phyloP scores from a whole-genome alignment of 2,797 vertebrate species.

The Buphagus erythrorhynchus region DNA sequence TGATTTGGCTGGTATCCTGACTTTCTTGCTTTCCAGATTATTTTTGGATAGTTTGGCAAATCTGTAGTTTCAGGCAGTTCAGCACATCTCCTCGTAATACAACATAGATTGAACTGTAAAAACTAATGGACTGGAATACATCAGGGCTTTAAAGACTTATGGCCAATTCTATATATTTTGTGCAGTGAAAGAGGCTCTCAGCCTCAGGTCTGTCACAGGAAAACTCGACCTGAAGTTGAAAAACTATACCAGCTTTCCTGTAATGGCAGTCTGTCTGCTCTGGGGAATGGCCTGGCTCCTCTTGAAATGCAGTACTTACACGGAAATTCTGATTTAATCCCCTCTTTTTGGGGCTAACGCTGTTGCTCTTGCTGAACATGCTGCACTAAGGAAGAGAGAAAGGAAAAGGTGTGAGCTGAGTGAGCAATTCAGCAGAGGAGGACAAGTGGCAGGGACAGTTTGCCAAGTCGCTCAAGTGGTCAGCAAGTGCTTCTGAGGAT shows the following conservation, averaged over 20 bases:
- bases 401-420: not conserved
- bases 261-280: not conserved
- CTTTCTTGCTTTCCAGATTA: constrained; percentile 45
- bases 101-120: constrained; percentile 73
- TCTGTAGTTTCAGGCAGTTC: constrained; percentile 61
- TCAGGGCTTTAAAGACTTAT: constrained; percentile 71
- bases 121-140: constrained; percentile 72
- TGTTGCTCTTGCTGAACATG: not conserved
- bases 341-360: not conserved
- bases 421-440: not conserved
- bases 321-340: not conserved
- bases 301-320: not conserved
- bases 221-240: constrained; percentile 23
- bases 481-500: not conserved
- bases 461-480: not conserved
- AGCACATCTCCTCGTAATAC: constrained; percentile 65
- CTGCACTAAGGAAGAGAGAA: not conserved
- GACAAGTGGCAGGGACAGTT: not conserved
- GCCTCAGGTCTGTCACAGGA: not conserved
- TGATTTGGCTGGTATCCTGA: constrained; percentile 30
- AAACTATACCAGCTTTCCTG: constrained; percentile 13
- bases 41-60: constrained; percentile 68
- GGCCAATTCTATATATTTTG: constrained; percentile 60
- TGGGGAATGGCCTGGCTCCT: constrained; percentile 10
- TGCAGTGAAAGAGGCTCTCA: constrained; percentile 27